Evolutionary conservation across 2,113 vertebrate species (phyloP).

Genomic region (Girardinichthys multiradiatus): DNA sequence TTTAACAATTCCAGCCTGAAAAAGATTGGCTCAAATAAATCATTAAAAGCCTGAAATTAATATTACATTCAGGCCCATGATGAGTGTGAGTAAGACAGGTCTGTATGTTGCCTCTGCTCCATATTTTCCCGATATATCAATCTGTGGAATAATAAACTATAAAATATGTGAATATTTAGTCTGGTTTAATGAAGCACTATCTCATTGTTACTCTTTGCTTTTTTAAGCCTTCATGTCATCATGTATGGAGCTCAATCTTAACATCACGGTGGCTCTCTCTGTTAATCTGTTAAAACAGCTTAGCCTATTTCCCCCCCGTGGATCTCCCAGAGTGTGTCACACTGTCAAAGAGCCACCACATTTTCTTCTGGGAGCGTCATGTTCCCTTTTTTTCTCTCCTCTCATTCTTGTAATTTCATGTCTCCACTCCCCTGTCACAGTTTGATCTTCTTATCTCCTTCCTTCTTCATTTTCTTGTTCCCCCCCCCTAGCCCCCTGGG

Average conservation of each 20-base stretch:
- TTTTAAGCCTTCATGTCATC: slow-evolving; percentile 15
- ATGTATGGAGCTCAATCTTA: slow-evolving; percentile 14
- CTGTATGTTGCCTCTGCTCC: slow-evolving; percentile 3
- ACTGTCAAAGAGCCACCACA: slow-evolving; percentile 36
- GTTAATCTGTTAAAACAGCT: slow-evolving; percentile 53
- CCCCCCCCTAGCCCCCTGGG: slow-evolving; percentile 11
- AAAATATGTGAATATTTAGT: slow-evolving; percentile 22
- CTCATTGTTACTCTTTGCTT: slow-evolving; percentile 1
- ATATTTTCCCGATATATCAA: slow-evolving; percentile 19
- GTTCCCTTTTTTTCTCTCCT: slow-evolving; percentile 10
- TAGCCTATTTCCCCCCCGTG: slow-evolving; percentile 28
- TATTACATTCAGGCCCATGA: too few relatives aligned
- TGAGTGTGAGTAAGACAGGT: too few relatives aligned
- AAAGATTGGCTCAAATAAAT: too few relatives aligned
- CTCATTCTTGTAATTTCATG: slow-evolving; percentile 21
- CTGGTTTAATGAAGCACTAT: slow-evolving; percentile 24
- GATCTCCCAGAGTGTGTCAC: slow-evolving; percentile 44
- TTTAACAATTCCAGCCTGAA: too few relatives aligned
- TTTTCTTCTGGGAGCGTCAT: slow-evolving; percentile 30
- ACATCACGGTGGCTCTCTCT: slow-evolving; percentile 18
- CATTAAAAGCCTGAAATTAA: too few relatives aligned
- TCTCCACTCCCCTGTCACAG: slow-evolving; percentile 32
- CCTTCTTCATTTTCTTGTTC: slow-evolving; percentile 9
- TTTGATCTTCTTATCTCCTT: slow-evolving; percentile 45
- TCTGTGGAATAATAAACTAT: slow-evolving; percentile 32